phyloP scores from a whole-genome alignment of 2,113 vertebrate genomes.

The Pachyramphus minor region DNA sequence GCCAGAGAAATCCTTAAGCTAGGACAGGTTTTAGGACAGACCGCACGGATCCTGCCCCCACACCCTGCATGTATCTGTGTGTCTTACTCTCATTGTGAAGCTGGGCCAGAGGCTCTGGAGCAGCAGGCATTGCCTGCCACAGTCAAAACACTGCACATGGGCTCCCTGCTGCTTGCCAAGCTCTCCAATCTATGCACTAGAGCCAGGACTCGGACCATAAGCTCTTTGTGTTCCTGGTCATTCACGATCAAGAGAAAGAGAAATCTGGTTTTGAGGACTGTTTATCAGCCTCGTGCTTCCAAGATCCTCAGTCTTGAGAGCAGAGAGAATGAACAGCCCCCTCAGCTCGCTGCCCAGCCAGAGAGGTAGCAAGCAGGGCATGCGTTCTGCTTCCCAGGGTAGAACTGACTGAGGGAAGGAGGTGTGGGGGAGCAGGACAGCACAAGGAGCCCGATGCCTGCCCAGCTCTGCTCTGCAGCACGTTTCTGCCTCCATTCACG shows the following conservation, averaged over 20 bases:
- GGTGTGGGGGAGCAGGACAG: neutral
- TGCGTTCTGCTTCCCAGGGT: neutral
- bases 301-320: neutral
- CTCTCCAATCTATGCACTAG: neutral
- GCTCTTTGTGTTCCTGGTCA: conserved; percentile 23
- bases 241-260: conserved; percentile 9
- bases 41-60: fast-evolving
- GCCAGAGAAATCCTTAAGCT: neutral
- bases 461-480: neutral
- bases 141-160: neutral
- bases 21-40: neutral
- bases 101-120: neutral
- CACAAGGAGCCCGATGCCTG: neutral
- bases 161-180: neutral
- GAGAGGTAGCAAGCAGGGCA: neutral
- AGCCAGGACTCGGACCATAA: neutral
- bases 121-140: neutral
- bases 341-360: neutral
- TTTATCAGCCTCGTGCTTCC: neutral
- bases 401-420: neutral
- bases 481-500: neutral
- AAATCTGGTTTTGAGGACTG: conserved; percentile 9
- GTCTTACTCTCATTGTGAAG: neutral
- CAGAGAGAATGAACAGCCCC: neutral
- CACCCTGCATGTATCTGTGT: fast-evolving